These are phyloP conservation scores for Phocoena sinus DNA, from an alignment of 2,113 vertebrate species.

Conservation along the genomic window DNA sequence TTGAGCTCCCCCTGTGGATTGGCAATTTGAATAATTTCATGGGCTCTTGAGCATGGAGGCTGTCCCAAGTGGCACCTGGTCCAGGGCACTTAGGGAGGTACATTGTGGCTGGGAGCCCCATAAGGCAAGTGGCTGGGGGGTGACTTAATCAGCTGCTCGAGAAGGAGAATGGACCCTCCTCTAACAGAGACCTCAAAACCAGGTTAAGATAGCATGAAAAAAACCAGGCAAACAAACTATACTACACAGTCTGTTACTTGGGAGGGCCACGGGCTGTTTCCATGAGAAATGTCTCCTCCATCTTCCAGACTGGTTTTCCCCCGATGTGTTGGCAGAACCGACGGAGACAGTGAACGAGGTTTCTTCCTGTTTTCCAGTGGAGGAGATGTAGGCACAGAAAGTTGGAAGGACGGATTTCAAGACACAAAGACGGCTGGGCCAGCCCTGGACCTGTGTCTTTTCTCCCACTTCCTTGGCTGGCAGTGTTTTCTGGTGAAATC, in stretches of 20 bases:
- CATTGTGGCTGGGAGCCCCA: neutral
- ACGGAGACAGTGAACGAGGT: no score
- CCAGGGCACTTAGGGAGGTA: neutral
- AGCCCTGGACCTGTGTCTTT: accelerated
- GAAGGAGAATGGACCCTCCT: neutral
- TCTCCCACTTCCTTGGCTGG: neutral
- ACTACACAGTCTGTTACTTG: accelerated
- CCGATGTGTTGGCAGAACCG: neutral
- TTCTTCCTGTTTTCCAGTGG: neutral
- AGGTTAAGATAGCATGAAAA: neutral
- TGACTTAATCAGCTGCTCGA: neutral
- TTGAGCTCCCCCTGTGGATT: neutral
- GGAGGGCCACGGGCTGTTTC: accelerated
- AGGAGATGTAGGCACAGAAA: neutral
- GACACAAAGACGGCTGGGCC: accelerated
- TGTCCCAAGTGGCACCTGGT: neutral
- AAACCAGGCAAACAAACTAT: neutral
- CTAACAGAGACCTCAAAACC: no score
- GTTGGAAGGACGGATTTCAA: neutral
- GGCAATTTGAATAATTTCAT: no score
- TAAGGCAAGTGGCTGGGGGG: neutral
- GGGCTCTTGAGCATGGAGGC: neutral
- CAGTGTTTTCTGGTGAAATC: neutral
- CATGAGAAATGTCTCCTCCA: accelerated
- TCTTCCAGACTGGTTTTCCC: neutral